Evolutionary conservation across 2,888 invertebrate genomes (phyloP).

Genomic region (Plebejus argus): DNA sequence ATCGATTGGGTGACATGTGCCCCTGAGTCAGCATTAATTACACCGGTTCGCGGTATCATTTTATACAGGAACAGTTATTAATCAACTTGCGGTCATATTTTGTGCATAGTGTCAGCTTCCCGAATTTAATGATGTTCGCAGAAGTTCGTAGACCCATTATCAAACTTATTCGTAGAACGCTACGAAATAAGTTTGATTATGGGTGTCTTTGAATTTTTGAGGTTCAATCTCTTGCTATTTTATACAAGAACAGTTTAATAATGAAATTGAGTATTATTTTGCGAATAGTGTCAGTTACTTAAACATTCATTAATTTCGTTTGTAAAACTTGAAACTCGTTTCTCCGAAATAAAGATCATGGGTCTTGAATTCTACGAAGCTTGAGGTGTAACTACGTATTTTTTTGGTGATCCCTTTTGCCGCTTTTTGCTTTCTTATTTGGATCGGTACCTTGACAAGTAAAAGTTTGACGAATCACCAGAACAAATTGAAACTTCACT

Average conservation of each 20-base stretch:
- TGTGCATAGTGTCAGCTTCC: neutral
- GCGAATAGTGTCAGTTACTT: neutral
- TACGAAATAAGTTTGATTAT: neutral
- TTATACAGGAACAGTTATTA: constrained; percentile 6
- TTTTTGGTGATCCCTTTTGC: neutral
- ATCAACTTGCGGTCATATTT: neutral
- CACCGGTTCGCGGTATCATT: constrained; percentile 4
- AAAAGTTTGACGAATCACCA: neutral
- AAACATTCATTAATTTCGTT: neutral
- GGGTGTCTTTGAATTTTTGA: neutral
- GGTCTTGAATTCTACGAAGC: neutral
- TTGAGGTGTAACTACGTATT: neutral
- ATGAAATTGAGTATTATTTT: no score
- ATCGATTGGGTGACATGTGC: constrained; percentile 4
- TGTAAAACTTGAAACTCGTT: neutral
- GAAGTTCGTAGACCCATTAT: neutral
- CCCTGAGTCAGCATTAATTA: constrained; percentile 12
- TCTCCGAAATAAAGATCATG: neutral
- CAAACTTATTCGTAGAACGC: no score
- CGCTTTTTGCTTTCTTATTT: neutral
- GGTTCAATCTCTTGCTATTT: no score
- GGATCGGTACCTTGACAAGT: neutral
- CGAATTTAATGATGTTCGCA: neutral
- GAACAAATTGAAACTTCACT: neutral
- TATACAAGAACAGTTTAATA: no score